Evolutionary conservation across 2,797 vertebrate species (phyloP).

Genomic region (Coracias cyanogaster): DNA sequence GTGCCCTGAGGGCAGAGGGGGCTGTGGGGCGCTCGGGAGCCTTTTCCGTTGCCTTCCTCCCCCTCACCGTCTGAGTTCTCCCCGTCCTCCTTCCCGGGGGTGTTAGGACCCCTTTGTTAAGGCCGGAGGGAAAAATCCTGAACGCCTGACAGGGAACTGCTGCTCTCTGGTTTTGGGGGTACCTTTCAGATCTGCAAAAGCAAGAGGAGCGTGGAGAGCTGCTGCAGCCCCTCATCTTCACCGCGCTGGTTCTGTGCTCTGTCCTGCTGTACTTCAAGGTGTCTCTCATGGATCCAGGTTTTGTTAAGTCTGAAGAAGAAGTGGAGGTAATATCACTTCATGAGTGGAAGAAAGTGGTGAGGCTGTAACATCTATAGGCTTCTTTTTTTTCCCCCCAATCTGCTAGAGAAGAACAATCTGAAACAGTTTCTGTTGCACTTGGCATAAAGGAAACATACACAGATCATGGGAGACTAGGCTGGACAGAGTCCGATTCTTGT

Average conservation of each 20-base stretch:
- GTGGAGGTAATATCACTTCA: slow-evolving; percentile 74
- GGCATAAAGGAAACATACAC: neutral
- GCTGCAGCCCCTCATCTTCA: slow-evolving; percentile 85
- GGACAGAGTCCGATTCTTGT: fast-evolving
- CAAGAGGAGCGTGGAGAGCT: slow-evolving; percentile 85
- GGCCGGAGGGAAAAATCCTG: neutral
- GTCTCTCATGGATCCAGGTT: slow-evolving; percentile 96
- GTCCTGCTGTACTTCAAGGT: slow-evolving; percentile 90
- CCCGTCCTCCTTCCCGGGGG: too few relatives aligned
- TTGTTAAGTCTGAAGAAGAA: slow-evolving; percentile 83
- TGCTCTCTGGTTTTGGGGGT: neutral
- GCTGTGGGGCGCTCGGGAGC: neutral
- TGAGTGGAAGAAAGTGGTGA: neutral
- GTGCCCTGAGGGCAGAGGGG: neutral
- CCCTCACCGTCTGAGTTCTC: neutral
- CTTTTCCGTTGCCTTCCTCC: neutral
- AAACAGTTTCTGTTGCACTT: neutral
- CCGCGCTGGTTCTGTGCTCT: slow-evolving; percentile 86
- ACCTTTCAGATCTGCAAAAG: slow-evolving; percentile 76
- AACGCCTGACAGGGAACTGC: neutral
- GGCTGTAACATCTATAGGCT: neutral
- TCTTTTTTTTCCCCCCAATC: neutral
- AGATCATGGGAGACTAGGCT: fast-evolving
- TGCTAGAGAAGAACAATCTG: neutral
- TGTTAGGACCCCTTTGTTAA: neutral